These are phyloP conservation scores for Drosophila picticornis DNA, from an alignment of 2,888 invertebrate species.

Conservation along the genomic window DNA sequence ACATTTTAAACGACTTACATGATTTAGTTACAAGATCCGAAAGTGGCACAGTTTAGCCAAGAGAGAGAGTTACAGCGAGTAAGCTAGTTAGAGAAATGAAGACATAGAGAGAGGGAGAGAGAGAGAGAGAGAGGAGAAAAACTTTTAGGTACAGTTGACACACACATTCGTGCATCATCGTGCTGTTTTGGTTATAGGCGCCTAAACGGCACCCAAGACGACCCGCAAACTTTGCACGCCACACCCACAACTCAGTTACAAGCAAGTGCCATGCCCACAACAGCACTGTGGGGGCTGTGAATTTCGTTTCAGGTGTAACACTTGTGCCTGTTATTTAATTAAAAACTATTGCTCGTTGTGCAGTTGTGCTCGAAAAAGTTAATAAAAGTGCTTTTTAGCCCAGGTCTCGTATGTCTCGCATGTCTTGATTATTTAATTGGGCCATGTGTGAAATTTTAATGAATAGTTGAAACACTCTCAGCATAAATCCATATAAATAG, in stretches of 20 bases:
- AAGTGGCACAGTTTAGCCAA: not conserved
- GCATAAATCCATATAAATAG: slow-evolving; percentile 15
- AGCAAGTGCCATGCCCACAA: slow-evolving; percentile 42
- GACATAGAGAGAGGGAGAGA: not conserved
- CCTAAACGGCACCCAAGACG: slow-evolving; percentile 51
- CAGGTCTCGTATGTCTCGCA: slow-evolving; percentile 28
- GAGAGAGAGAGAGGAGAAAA: not conserved
- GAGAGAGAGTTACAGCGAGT: not conserved
- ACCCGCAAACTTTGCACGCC: slow-evolving; percentile 56
- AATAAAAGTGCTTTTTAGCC: slow-evolving; percentile 38
- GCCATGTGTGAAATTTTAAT: slow-evolving; percentile 71
- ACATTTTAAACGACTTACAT: slow-evolving; percentile 65
- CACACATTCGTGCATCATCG: slow-evolving; percentile 36
- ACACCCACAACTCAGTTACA: slow-evolving; percentile 35
- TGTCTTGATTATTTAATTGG: slow-evolving; percentile 76
- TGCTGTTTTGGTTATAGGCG: slow-evolving; percentile 55
- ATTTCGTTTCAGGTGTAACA: slow-evolving; percentile 26
- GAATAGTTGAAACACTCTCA: slow-evolving; percentile 44
- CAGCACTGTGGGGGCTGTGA: not conserved
- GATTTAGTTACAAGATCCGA: slow-evolving; percentile 27
- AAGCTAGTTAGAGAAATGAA: not conserved
- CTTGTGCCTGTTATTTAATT: slow-evolving; percentile 69
- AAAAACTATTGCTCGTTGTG: slow-evolving; percentile 58
- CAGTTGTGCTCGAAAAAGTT: slow-evolving; percentile 48
- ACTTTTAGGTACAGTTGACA: slow-evolving; percentile 57